Base-by-base conservation (phyloP, 2,797 vertebrate genomes). In the Tachyglossus aculeatus region DNA sequence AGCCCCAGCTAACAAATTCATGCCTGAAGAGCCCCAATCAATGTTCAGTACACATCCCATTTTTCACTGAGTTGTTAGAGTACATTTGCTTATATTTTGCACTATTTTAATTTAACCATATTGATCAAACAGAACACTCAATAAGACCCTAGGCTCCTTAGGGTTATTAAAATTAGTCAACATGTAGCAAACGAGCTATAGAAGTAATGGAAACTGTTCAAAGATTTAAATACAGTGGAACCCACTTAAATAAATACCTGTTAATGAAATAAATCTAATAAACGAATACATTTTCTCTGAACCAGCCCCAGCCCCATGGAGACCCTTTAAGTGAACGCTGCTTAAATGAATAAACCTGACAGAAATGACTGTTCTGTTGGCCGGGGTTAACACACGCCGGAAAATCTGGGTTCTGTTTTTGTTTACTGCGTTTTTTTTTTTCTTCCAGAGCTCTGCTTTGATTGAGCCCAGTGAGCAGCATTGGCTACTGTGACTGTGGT, bases 161-260 rank as follows among this genome's bases (percentile, higher is more conserved):
- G 88, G 86, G 91, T 90, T 93, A 93, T 92, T 93, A 93, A 94
- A 93, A 94, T 92, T 92, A 93, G 92, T 92, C 91, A 91, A 93
- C 92, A 91, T 87, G 90, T 91, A 92, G 90, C 89, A 82, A 91
- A 87, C 59, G 85, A 91, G 79, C 83, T 77, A 83, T 90, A 82
- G 80, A 93, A 92, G 88, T 91, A 91, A 91, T 91, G 88, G 89
- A 90, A 90, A 92, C 83, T 87, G 88, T 90, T 90, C 79, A 70
- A 85, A 90, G 87, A 89, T 87, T 93, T 90, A 92, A 91, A 91
- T 90, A 90, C 85, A 86, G 88, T 73, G 82, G 79, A 86, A 83
- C 82, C 85, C 87, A 85, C 90, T 92, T 93, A 92, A 93, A 92
- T 90, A 92, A 92, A 90, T 92, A 93, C 87, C 85, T 92, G 87